Percentiles rank a stretch among this genome's conserved stretches.
These are phyloP conservation scores for Geothlypis trichas DNA, from an alignment of 2,113 vertebrate genomes.

Conservation along the genomic window DNA sequence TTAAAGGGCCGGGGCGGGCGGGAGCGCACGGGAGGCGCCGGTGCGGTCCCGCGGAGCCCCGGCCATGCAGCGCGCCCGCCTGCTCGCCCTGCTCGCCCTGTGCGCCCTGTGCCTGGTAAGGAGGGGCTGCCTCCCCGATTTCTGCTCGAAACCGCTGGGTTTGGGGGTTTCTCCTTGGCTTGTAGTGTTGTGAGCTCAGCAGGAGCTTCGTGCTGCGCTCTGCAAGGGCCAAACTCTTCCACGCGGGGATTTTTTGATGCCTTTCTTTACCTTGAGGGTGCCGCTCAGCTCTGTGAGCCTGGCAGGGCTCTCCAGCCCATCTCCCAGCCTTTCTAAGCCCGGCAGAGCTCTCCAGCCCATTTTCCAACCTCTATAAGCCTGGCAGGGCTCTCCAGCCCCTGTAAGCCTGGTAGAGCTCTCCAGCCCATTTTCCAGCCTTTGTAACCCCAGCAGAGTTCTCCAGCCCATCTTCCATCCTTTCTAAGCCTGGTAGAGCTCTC, in stretches of 20 bases:
- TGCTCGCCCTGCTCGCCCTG: neutral
- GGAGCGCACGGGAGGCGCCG: neutral
- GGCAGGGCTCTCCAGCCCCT: too few species aligned
- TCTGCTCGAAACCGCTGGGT: accelerated
- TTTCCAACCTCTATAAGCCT: too few species aligned
- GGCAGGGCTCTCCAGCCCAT: neutral
- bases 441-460: too few species aligned
- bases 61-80: neutral
- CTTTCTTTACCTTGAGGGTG: accelerated
- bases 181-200: accelerated
- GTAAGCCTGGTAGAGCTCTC: too few species aligned
- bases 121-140: neutral
- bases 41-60: accelerated
- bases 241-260: accelerated
- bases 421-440: too few species aligned
- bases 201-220: neutral
- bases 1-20: neutral
- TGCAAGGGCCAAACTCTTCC: neutral
- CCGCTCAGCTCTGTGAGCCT: accelerated
- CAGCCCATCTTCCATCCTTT: too few species aligned
- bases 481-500: too few species aligned
- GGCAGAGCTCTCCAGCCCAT: too few species aligned
- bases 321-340: too few species aligned
- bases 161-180: neutral
- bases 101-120: slow-evolving; percentile 32